Base-by-base conservation (phyloP, 1,140 invertebrate genomes). In the Babylonia areolata region DNA sequence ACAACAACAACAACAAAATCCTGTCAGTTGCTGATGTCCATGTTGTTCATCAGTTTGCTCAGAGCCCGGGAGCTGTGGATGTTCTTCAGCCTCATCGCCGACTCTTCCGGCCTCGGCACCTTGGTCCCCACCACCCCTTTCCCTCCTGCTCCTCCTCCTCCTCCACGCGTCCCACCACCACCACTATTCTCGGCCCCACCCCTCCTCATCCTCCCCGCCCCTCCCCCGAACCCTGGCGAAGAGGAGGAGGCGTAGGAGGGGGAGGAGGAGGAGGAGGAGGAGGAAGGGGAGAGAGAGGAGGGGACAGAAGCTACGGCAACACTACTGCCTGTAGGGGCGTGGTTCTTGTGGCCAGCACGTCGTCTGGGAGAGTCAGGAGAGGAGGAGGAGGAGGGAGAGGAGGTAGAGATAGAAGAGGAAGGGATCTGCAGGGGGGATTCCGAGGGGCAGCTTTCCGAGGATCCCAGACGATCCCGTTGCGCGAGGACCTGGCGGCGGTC, bases 71-170 rank as follows among this genome's bases (percentile, higher is more conserved):
- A 33, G 37, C 75, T 77, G 75, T 77, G 37, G 33, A 77, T 37
- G 35, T 77, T 77, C 75, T 77, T 77, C 75, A 77, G 75, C 39
- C 40, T 77, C 35, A 40, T 35, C 33, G 75, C 75, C 35, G 35
- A 39, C 35, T 35, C 35, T 2, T 40, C 37, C 12, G 75, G 3
- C 15, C 35, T 77, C 75, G 28, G 17, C 35, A 1, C 75, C 75
- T 77, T 77, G 0, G 20, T 2, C 39, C 35, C 75, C 75, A 2
- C 75, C 75, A 1, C 73, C 75, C 17, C 6, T 15, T 11, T 6
- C 17, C 17, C 17, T 31, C 31, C 71, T 31, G 11, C 35, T 51
- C 20, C 9, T 31, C 71, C 71, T n/a, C 5, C n/a, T 31, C 71
- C 20, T 6, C 71, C 71, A n/a, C 71, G 1, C 33, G n/a, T n/a